These are phyloP conservation scores for Apaloderma vittatum DNA, from an alignment of 2,113 vertebrate species.

Conservation along the genomic window DNA sequence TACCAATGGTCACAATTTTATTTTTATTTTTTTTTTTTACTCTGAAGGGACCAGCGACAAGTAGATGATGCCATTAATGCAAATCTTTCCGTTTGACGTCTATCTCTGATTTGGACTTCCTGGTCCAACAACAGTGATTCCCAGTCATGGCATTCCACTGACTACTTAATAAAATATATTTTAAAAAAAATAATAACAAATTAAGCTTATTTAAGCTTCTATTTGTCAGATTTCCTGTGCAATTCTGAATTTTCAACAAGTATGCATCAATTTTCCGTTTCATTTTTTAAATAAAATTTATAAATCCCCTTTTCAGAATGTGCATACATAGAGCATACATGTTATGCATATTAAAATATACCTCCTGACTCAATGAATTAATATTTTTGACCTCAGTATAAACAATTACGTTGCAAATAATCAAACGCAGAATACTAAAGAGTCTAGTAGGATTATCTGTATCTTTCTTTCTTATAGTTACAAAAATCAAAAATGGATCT, in stretches of 20 bases:
- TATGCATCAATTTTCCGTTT: neutral
- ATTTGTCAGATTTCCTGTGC: neutral
- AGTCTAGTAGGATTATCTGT: neutral
- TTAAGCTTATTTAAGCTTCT: neutral
- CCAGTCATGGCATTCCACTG: neutral
- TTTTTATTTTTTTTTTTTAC: neutral
- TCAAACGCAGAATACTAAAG: neutral
- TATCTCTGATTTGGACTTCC: neutral
- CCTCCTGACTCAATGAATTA: neutral
- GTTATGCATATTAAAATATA: neutral
- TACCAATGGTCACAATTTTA: neutral
- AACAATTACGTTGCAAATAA: neutral
- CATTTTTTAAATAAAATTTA: neutral
- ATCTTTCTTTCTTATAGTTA: neutral
- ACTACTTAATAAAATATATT: neutral
- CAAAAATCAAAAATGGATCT: neutral
- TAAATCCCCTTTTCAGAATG: neutral
- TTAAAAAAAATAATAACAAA: neutral
- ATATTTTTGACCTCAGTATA: neutral
- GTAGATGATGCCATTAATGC: neutral
- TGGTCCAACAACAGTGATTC: neutral
- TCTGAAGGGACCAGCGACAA: neutral
- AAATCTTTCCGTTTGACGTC: neutral
- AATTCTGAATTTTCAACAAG: neutral
- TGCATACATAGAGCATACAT: neutral